Base-by-base conservation (phyloP, 2,888 invertebrate genomes). In the Ditylenchus weischeri region DNA sequence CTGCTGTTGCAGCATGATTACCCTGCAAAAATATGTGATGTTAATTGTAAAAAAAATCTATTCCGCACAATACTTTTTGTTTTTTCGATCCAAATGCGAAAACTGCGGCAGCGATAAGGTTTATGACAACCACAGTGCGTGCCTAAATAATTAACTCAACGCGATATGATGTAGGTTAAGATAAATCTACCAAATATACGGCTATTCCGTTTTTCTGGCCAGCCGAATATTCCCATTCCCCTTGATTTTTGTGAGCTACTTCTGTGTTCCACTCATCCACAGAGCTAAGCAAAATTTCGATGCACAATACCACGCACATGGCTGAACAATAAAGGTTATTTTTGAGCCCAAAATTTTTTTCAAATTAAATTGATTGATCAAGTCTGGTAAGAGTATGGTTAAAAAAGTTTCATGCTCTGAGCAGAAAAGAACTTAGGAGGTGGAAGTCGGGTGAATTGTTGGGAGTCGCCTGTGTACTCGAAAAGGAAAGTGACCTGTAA, bases 211-310 rank as follows among this genome's bases (percentile, higher is more conserved):
- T 72, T 49, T 62, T 61, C 49, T 75, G 73, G 11, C 62, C 72
- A 6, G 72, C 69, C 50, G 79, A 76, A 68, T 75, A 81, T 60
- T 78, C 75, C 68, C 75, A 81, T 6, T 74, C 69, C 23, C 71
- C 74, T 49, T 62, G 63, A 35, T 66, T 51, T 35, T 72, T 72
- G 49, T 73, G 63, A 11, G 72, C 76, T 10, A 79, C 78, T 50
- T 72, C 77, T 0, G 72, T 70, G 59, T 77, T 78, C 81, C 81
- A 81, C 61, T 80, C 81, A 43, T 78, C 75, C 13, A 81, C 76
- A 29, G 75, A 75, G 64, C 74, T 78, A 19, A 76, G 72, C 10
- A 81, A 68, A 15, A 81, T 76, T 70, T 81, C 80, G 21, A 79
- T 74, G 10, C 78, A 73, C 29, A 73, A 79, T 10, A 76, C 66